These are phyloP conservation scores for Agriotes lineatus DNA, from an alignment of 2,888 invertebrate species.

Conservation along the genomic window DNA sequence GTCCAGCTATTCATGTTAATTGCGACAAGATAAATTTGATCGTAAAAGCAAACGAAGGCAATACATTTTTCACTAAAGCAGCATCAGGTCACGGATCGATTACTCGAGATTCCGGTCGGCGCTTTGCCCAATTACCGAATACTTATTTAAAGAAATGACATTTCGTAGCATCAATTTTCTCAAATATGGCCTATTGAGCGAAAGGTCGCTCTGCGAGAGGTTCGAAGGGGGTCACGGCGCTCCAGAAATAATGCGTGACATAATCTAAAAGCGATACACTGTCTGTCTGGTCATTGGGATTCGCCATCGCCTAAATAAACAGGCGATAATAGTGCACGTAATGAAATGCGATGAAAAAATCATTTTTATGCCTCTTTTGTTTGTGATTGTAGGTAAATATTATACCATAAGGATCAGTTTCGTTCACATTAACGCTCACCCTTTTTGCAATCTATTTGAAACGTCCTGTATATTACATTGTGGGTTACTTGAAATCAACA, in stretches of 20 bases:
- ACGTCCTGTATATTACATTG: too few relatives aligned
- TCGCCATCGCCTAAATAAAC: constrained; percentile 5
- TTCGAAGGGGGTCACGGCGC: constrained; percentile 10
- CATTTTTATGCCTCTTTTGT: too few relatives aligned
- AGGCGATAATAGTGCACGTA: too few relatives aligned
- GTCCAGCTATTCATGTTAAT: too few relatives aligned
- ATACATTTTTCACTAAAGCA: not conserved
- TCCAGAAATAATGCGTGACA: constrained; percentile 16
- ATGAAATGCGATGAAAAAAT: too few relatives aligned
- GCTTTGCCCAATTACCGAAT: not conserved
- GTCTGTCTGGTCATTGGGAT: not conserved
- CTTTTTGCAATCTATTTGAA: too few relatives aligned
- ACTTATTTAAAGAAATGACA: constrained; percentile 22
- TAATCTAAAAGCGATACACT: constrained; percentile 11
- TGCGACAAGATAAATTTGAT: too few relatives aligned
- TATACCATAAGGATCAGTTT: too few relatives aligned
- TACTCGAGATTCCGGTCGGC: not conserved
- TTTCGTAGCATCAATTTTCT: constrained; percentile 1
- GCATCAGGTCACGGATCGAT: not conserved
- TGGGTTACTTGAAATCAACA: too few relatives aligned
- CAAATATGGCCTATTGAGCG: constrained; percentile 1
- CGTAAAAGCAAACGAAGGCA: not conserved
- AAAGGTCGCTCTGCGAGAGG: constrained; percentile 2
- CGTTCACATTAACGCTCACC: too few relatives aligned
- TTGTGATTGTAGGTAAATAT: too few relatives aligned